These are phyloP conservation scores for Cyphotilapia sp. DNA, from an alignment of 2,113 vertebrate genomes.

Conservation along the genomic window DNA sequence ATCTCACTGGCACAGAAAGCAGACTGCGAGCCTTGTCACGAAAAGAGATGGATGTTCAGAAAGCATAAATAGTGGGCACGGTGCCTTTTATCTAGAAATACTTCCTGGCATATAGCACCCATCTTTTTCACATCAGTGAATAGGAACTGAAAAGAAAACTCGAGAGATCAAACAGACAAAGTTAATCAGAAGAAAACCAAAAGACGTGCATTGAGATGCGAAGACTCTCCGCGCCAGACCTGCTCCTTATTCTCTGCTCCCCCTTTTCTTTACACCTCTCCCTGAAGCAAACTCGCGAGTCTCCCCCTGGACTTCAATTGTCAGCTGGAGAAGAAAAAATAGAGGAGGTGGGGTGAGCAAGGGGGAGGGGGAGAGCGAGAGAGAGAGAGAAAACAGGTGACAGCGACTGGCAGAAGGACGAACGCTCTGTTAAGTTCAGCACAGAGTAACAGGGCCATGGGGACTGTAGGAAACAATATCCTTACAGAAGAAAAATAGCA, in stretches of 20 bases:
- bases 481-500: slow-evolving; percentile 35
- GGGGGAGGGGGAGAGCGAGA: background rate
- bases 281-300: slow-evolving; percentile 43
- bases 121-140: slow-evolving; percentile 56
- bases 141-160: slow-evolving; percentile 56
- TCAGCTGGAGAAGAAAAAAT: slow-evolving; percentile 54
- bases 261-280: slow-evolving; percentile 33
- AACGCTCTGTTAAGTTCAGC: slow-evolving; percentile 60
- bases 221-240: slow-evolving; percentile 28
- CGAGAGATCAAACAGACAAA: slow-evolving; percentile 71
- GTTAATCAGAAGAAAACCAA: slow-evolving; percentile 65
- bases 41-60: slow-evolving; percentile 51
- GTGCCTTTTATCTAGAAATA: slow-evolving; percentile 62
- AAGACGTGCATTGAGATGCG: slow-evolving; percentile 53
- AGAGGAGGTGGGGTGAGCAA: slow-evolving; percentile 2
- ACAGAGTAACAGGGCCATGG: slow-evolving; percentile 65
- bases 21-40: background rate
- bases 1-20: background rate
- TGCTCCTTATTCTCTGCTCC: slow-evolving; percentile 24
- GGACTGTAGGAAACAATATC: slow-evolving; percentile 60
- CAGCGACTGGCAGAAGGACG: slow-evolving; percentile 69
- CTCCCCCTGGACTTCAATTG: slow-evolving; percentile 66
- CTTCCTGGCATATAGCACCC: slow-evolving; percentile 40
- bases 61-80: slow-evolving; percentile 45
- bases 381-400: slow-evolving; percentile 52